Percentiles rank a stretch among this genome's conserved stretches.
Evolutionary conservation across 2,113 vertebrate species (phyloP).

Genomic region (Antigone vipio): DNA sequence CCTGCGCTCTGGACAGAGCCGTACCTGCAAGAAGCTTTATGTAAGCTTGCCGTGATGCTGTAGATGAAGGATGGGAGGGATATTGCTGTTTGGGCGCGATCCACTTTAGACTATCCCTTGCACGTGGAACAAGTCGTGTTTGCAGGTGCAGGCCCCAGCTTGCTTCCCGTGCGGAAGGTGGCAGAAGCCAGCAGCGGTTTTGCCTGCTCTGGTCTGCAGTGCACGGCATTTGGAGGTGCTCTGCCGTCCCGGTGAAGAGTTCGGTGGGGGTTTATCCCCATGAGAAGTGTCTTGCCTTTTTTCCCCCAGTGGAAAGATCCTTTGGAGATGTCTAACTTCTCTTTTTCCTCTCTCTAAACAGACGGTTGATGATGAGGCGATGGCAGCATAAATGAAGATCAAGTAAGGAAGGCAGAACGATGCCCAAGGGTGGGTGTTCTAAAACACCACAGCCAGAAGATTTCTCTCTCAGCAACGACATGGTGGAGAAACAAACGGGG

Average conservation of each 20-base stretch:
- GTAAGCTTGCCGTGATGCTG: background rate
- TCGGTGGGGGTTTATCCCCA: background rate
- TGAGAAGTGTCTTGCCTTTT: background rate
- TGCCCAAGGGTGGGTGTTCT: constrained; percentile 99
- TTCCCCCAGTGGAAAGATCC: background rate
- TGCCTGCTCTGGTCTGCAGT: background rate
- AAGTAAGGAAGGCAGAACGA: constrained; percentile 97
- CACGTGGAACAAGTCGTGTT: rapidly evolving
- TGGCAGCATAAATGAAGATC: constrained; percentile 96
- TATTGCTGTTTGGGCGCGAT: background rate
- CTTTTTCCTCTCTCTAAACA: constrained; percentile 62
- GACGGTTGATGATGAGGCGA: constrained; percentile 97
- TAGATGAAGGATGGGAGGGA: background rate
- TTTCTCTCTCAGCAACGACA: constrained; percentile 96
- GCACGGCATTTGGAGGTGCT: rapidly evolving
- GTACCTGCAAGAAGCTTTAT: background rate
- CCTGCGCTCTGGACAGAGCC: rapidly evolving
- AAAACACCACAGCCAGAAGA: constrained; percentile 98
- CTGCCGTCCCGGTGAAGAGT: background rate
- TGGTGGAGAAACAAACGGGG: constrained; percentile 99
- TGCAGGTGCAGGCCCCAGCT: background rate
- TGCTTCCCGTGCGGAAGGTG: background rate
- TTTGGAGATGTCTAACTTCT: background rate
- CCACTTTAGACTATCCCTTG: background rate
- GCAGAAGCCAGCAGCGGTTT: background rate